Evolutionary conservation across 1,140 invertebrate genomes (phyloP).

Genomic region (Hirudo medicinalis): DNA sequence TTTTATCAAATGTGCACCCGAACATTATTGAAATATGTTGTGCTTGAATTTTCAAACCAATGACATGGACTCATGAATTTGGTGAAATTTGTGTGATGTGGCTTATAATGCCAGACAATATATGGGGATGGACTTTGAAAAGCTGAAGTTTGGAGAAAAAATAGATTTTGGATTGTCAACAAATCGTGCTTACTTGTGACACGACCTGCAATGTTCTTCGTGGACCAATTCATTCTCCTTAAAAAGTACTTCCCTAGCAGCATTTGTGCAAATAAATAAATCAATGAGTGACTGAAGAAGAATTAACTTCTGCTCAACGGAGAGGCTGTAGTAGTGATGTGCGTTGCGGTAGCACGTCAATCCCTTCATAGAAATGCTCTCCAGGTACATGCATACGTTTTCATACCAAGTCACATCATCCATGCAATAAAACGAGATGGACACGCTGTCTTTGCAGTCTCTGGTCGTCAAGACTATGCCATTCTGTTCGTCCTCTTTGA

Average conservation of each 20-base stretch:
- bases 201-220: conserved; percentile 86
- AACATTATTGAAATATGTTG: no score
- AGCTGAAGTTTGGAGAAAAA: not conserved
- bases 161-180: not conserved
- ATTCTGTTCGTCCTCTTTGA: conserved; percentile 60
- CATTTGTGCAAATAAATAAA: conserved; percentile 82
- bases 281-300: conserved; percentile 79
- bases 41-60: no score
- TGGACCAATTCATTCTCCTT: conserved; percentile 81
- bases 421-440: conserved; percentile 75
- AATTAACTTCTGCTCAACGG: conserved; percentile 72
- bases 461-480: not conserved
- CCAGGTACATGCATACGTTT: conserved; percentile 67
- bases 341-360: conserved; percentile 29
- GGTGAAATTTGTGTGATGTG: no score
- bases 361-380: conserved; percentile 27
- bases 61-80: no score
- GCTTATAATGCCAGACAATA: no score
- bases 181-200: conserved; percentile 51
- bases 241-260: conserved; percentile 76
- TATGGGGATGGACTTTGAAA: no score
- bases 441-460: conserved; percentile 87
- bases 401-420: conserved; percentile 91
- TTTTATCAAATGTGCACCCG: no score
- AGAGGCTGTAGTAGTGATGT: conserved; percentile 30